Percentiles rank a stretch among this genome's conserved stretches.
These are phyloP conservation scores for Mongoloraphidia duomilia DNA, from an alignment of 2,888 invertebrate genomes.

Conservation along the genomic window DNA sequence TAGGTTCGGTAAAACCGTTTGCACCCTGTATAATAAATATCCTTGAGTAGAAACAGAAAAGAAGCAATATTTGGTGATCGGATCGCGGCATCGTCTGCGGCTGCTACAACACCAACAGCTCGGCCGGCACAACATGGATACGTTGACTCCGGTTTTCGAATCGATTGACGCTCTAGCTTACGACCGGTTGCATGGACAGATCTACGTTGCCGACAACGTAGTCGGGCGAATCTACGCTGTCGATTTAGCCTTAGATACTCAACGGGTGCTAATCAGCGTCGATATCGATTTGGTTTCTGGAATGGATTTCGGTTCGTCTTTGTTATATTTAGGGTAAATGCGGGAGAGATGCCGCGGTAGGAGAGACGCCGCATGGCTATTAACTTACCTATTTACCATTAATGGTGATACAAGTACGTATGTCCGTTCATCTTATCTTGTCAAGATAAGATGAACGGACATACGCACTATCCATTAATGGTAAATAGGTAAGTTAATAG, in stretches of 20 bases:
- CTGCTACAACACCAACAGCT: constrained; percentile 49
- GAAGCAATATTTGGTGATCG: constrained; percentile 39
- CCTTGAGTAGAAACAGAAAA: constrained; percentile 26
- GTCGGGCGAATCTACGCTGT: constrained; percentile 31
- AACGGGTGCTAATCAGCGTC: constrained; percentile 24
- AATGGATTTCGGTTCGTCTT: constrained; percentile 39
- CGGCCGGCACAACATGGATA: constrained; percentile 44
- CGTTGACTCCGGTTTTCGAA: constrained; percentile 26
- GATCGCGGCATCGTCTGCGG: constrained; percentile 39
- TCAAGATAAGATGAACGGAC: too few species aligned
- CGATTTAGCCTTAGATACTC: constrained; percentile 21
- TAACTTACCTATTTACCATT: too few species aligned
- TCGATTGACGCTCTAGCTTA: constrained; percentile 53
- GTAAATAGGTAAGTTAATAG: too few species aligned
- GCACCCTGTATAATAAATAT: constrained; percentile 3
- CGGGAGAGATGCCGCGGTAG: too few species aligned
- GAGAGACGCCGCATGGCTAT: too few species aligned
- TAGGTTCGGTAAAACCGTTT: too few species aligned
- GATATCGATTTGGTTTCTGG: constrained; percentile 37
- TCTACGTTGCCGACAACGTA: constrained; percentile 36
- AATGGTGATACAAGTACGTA: too few species aligned
- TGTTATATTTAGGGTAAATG: too few species aligned
- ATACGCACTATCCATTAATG: too few species aligned
- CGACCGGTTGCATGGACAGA: constrained; percentile 38
- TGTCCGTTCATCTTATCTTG: too few species aligned